Evolutionary conservation across 2,113 vertebrate species (phyloP).

Genomic region (Chamaetylas fuelleborni): DNA sequence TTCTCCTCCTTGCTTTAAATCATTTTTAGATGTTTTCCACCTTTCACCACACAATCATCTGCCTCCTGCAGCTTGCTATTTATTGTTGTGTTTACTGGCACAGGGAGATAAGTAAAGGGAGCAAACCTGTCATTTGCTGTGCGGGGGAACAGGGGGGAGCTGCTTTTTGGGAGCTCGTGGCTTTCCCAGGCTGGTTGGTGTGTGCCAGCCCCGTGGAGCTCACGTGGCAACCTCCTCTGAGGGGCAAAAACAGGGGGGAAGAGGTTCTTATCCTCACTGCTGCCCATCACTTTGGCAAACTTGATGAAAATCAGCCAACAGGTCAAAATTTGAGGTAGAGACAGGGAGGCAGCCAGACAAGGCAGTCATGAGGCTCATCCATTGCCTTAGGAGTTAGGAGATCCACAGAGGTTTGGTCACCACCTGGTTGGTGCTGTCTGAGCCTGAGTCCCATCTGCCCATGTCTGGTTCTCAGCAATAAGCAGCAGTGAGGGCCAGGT

Average conservation of each 20-base stretch:
- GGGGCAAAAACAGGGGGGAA: not conserved
- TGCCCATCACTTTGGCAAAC: not conserved
- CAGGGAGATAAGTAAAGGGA: not conserved
- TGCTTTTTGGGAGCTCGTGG: not conserved
- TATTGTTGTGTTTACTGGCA: conserved; percentile 49
- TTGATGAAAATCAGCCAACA: not conserved
- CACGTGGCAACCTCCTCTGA: not conserved
- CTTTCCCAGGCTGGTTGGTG: not conserved
- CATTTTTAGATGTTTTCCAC: conserved; percentile 54
- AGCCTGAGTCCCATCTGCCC: not conserved
- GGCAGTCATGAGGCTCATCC: fast-evolving
- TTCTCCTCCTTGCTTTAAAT: conserved; percentile 29
- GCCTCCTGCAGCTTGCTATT: conserved; percentile 54
- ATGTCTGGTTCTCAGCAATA: fast-evolving
- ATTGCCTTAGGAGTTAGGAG: not conserved
- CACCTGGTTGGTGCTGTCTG: not conserved
- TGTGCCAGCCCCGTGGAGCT: not conserved
- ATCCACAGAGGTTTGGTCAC: not conserved
- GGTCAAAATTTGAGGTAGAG: not conserved
- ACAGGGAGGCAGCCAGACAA: not conserved
- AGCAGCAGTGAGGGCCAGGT: not conserved
- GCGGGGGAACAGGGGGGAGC: not conserved
- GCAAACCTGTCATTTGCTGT: conserved; percentile 4
- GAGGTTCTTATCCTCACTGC: not conserved
- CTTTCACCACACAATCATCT: conserved; percentile 49